Evolutionary conservation across 1,140 invertebrate genomes (phyloP).

Genomic region (Drosophila pallidifrons): DNA sequence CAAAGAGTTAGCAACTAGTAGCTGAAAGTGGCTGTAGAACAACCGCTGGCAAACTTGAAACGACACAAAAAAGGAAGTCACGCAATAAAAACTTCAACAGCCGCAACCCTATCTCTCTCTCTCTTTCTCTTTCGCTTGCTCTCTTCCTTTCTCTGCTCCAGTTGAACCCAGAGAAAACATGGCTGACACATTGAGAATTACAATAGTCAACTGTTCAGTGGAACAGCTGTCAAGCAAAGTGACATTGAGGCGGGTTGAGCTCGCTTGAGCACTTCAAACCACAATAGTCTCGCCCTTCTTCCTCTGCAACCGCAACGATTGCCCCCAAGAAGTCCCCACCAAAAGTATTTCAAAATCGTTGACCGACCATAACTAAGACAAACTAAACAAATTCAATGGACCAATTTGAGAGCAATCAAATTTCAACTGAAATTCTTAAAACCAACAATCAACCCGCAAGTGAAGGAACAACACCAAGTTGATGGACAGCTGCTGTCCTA

Average conservation of each 20-base stretch:
- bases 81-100: constrained; percentile 69
- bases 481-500: constrained; percentile 7
- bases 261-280: constrained; percentile 30
- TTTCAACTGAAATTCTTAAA: constrained; percentile 3
- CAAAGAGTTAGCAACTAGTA: constrained; percentile 37
- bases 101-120: neutral
- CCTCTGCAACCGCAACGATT: constrained; percentile 2
- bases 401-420: constrained; percentile 23
- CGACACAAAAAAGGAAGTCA: constrained; percentile 72
- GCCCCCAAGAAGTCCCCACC: constrained; percentile 12
- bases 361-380: constrained; percentile 17
- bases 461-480: neutral
- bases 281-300: neutral
- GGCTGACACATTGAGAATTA: constrained; percentile 48
- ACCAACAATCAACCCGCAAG: neutral
- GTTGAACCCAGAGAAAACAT: constrained; percentile 8
- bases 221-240: constrained; percentile 44
- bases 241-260: constrained; percentile 49
- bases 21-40: constrained; percentile 28
- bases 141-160: neutral
- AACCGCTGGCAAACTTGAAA: constrained; percentile 52
- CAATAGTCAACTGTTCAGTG: constrained; percentile 56
- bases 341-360: constrained; percentile 37
- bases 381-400: constrained; percentile 22
- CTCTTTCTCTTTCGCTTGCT: neutral